These are phyloP conservation scores for Hystrix brachyura DNA, from an alignment of 2,113 vertebrate species.

Conservation along the genomic window DNA sequence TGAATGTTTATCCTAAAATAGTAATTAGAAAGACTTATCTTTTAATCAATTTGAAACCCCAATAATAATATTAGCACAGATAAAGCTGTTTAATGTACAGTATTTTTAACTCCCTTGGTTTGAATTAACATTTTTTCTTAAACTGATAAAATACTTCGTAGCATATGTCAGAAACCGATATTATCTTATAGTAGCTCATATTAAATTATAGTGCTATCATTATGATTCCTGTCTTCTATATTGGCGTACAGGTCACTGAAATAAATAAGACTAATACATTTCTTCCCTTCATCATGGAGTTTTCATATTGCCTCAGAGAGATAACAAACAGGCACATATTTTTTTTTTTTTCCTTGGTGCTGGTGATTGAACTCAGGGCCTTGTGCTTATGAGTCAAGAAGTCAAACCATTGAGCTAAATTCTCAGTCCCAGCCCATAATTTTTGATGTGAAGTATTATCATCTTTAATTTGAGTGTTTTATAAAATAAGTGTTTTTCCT, in stretches of 20 bases:
- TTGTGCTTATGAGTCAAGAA: too few species aligned
- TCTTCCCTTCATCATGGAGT: not conserved
- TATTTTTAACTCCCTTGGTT: slow-evolving; percentile 10
- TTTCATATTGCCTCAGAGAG: slow-evolving; percentile 19
- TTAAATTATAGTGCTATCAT: not conserved
- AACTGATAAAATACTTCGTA: not conserved
- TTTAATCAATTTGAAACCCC: slow-evolving; percentile 61
- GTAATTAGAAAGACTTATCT: slow-evolving; percentile 69
- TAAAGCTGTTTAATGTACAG: slow-evolving; percentile 53
- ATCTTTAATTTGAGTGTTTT: slow-evolving; percentile 41
- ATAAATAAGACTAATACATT: not conserved
- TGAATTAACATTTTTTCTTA: slow-evolving; percentile 35
- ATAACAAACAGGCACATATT: not conserved
- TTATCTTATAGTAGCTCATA: not conserved
- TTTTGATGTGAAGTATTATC: slow-evolving; percentile 11
- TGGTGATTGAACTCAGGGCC: too few species aligned
- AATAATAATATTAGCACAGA: slow-evolving; percentile 38
- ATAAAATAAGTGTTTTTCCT: slow-evolving; percentile 56
- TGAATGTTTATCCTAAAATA: slow-evolving; percentile 72
- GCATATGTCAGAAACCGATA: not conserved
- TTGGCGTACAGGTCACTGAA: not conserved
- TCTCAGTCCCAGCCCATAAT: not conserved
- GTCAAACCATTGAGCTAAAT: too few species aligned
- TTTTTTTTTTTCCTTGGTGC: not conserved
- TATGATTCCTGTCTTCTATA: not conserved